Evolutionary conservation across 2,113 vertebrate species (phyloP), one percentile per base, ranked within the genome.

Genomic region (Lampris incognitus): DNA sequence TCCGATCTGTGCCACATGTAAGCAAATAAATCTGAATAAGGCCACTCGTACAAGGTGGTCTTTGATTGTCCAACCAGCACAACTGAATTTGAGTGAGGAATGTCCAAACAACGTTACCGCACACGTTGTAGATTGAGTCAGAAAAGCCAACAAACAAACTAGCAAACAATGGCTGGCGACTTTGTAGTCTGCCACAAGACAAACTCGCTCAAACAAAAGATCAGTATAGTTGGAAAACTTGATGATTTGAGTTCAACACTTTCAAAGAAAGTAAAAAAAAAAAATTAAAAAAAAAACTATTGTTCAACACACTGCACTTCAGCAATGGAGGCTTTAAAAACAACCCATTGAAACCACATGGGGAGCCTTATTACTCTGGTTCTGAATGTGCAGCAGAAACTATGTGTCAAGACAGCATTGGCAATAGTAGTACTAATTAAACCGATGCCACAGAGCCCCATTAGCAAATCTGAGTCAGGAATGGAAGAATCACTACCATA

Each of bases 401-500:
- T 55, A 52, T 88, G 87, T 61, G 79, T 88, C 86, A 82, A 70
- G 75, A 74, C 61, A 54, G 69, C 66, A 39, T 65, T 87, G 86
- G 86, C 84, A 84, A 65, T 40, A 55, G 62, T 63, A 41, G 56
- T 66, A 42, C 46, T 3, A 48, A 51, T 76, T 51, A 72, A 84
- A 83, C 75, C 79, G 81, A 82, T 74, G 56, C 69, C 84, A 88
- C 69, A 79, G 72, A 83, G 64, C 74, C 46, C 55, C 74, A 72
- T 46, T 84, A 52, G 60, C 83, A 76, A 86, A 74, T 73, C 65
- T 68, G 37, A 71, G 72, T 42, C 64, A 88, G 91, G 88, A 90
- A 87, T 85, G 79, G 89, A 83, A 91, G 90, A 92, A 89, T 92
- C 90, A 91, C 79, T 80, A 79, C 78, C 63, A 57, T 77, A 79